phyloP scores from a whole-genome alignment of 2,113 vertebrate species.

The Leptodactylus fuscus region DNA sequence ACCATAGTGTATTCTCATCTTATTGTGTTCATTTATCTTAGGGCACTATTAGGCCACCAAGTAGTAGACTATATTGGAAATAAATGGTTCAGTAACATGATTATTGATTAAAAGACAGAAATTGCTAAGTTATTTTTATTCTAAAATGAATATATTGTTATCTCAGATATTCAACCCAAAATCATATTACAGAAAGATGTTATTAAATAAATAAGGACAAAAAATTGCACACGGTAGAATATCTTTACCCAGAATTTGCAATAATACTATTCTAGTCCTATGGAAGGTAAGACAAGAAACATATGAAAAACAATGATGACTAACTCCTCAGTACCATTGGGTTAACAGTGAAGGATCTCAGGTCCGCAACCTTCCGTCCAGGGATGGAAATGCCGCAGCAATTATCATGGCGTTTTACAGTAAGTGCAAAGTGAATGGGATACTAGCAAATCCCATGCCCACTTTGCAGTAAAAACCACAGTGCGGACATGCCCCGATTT shows the following conservation, averaged over 20 bases:
- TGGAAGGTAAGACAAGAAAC: not conserved
- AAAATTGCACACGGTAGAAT: not conserved
- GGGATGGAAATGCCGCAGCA: too few species aligned
- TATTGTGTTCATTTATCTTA: slow-evolving; percentile 12
- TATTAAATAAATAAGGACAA: not conserved
- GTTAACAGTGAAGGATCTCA: not conserved
- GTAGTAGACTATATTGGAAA: not conserved
- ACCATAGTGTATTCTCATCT: slow-evolving; percentile 1
- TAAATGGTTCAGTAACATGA: not conserved
- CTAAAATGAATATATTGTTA: not conserved
- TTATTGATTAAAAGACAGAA: slow-evolving; percentile 8
- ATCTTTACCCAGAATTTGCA: not conserved
- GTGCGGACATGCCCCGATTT: too few species aligned
- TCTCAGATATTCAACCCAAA: not conserved
- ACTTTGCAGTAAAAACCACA: too few species aligned
- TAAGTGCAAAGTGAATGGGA: too few species aligned
- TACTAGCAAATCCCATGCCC: too few species aligned
- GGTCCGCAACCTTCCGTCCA: not conserved
- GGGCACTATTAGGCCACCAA: not conserved
- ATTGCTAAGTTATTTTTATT: not conserved
- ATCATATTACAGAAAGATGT: not conserved
- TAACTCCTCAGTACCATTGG: not conserved
- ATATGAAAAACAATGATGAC: not conserved
- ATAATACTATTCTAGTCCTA: not conserved
- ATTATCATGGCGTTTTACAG: too few species aligned